phyloP scores from a whole-genome alignment of 2,797 vertebrate genomes.

The Mallotus villosus region DNA sequence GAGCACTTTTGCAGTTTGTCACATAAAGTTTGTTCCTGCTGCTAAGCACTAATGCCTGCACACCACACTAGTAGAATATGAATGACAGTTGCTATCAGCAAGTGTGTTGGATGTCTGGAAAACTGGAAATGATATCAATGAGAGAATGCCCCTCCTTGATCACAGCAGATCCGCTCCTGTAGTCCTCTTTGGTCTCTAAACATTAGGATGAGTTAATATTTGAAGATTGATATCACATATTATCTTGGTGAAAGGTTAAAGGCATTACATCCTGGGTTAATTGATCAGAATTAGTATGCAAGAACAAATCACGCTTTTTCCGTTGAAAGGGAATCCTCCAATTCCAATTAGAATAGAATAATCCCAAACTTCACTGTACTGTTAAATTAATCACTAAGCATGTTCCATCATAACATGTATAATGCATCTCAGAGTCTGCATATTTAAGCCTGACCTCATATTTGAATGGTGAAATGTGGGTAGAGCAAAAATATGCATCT shows the following conservation, averaged over 20 bases:
- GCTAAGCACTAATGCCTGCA: neutral
- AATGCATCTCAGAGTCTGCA: constrained; percentile 33
- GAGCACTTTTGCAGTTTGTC: no score
- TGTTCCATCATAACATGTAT: constrained; percentile 33
- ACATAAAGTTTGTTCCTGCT: neutral
- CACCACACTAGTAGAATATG: neutral
- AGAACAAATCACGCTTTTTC: neutral
- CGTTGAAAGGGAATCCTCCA: neutral
- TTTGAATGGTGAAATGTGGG: constrained; percentile 32
- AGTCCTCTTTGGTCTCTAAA: no score
- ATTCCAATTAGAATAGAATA: neutral
- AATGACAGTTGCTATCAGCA: neutral
- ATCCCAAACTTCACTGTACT: constrained; percentile 18
- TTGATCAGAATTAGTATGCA: neutral
- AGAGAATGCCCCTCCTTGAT: neutral
- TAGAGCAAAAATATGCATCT: constrained; percentile 18
- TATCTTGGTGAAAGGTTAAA: neutral
- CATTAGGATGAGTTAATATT: neutral
- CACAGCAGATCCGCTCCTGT: no score
- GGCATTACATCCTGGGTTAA: neutral
- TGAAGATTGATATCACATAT: neutral
- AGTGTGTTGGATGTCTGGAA: neutral
- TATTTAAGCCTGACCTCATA: constrained; percentile 45
- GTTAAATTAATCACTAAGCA: constrained; percentile 33
- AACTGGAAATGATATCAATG: neutral